A percentile compares a stretch with the other conserved stretches of the same genome.
Conservation (phyloP, 1,140 invertebrate species). For the Diplogasteroides magnus region DNA sequence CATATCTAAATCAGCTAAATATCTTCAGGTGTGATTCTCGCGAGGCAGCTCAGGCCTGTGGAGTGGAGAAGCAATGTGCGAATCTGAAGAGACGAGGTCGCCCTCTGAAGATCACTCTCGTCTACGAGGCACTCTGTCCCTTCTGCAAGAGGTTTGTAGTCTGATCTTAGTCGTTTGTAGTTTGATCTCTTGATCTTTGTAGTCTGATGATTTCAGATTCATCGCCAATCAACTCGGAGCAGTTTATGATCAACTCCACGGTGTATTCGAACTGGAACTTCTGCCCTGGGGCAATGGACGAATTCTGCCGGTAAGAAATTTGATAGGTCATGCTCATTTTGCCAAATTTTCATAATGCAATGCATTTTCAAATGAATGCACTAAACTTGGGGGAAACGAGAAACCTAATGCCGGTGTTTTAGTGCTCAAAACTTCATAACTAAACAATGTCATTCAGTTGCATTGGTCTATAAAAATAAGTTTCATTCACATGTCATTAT, state of each 20-base stretch:
- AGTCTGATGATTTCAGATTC: conserved; percentile 35
- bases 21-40: conserved; percentile 44
- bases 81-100: conserved; percentile 29
- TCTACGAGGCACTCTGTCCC: conserved; percentile 53
- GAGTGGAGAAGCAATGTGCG: conserved; percentile 47
- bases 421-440: no score
- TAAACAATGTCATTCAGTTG: no score
- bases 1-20: not conserved
- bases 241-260: conserved; percentile 41
- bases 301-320: conserved; percentile 38
- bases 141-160: conserved; percentile 46
- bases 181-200: no score
- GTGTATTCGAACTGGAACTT: conserved; percentile 45
- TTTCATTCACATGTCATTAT: no score
- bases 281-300: conserved; percentile 50
- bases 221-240: conserved; percentile 49
- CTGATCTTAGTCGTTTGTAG: no score
- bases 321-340: not conserved
- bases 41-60: conserved; percentile 47
- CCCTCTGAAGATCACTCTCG: conserved; percentile 50
- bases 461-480: no score
- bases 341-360: no score
- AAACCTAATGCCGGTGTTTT: no score
- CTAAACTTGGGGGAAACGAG: no score
- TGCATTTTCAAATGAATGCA: no score